Percentiles rank a stretch among this genome's conserved stretches.
phyloP scores from a whole-genome alignment of 2,888 invertebrate species.

The Saturnia japonica region DNA sequence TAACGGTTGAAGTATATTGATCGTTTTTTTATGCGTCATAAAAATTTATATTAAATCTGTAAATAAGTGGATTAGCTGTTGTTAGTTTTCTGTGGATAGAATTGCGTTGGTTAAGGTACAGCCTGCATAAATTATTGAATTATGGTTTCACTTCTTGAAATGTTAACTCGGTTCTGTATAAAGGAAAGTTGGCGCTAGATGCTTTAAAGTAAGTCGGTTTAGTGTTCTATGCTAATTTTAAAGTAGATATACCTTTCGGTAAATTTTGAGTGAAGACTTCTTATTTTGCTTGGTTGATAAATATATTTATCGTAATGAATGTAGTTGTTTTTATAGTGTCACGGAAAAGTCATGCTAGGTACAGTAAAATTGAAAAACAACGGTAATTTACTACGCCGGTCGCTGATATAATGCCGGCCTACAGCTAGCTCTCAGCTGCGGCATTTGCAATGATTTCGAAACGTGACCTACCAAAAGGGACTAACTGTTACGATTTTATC shows the following conservation, averaged over 20 bases:
- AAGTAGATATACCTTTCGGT: neutral
- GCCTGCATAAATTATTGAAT: conserved; percentile 7
- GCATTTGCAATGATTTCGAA: too few relatives aligned
- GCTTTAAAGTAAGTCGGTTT: neutral
- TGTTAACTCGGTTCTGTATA: neutral
- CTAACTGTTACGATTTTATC: too few relatives aligned
- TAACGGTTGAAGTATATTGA: too few relatives aligned
- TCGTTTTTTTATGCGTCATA: neutral
- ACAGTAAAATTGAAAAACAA: too few relatives aligned
- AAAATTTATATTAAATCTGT: neutral
- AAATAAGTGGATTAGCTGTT: neutral
- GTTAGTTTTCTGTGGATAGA: neutral
- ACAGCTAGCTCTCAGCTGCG: too few relatives aligned
- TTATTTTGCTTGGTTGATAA: too few relatives aligned
- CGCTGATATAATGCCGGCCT: too few relatives aligned
- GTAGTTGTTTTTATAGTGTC: too few relatives aligned
- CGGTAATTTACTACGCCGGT: too few relatives aligned
- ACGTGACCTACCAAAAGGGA: too few relatives aligned
- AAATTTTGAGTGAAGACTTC: neutral
- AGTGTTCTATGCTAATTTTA: neutral
- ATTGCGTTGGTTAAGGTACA: neutral
- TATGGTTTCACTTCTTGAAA: conserved; percentile 11
- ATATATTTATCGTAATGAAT: too few relatives aligned
- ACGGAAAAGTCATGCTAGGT: too few relatives aligned
- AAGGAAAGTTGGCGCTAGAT: neutral